Conservation (phyloP, 2,888 invertebrate species). For the Aricia artaxerxes region DNA sequence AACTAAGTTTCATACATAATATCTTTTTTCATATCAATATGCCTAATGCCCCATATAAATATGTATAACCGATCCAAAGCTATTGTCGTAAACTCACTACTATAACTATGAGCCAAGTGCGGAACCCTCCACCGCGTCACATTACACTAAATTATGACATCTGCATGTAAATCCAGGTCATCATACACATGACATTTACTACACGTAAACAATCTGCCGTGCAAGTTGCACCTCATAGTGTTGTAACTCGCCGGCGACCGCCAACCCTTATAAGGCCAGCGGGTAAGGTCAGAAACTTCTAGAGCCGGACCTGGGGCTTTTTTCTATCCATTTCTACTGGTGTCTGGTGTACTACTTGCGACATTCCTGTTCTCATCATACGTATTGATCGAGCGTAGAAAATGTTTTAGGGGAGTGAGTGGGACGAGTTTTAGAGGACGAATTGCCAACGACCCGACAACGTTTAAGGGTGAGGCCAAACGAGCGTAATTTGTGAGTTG, state of each 20-base stretch:
- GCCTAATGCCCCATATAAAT: too few relatives aligned
- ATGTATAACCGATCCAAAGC: background rate
- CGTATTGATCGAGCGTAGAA: background rate
- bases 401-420: background rate
- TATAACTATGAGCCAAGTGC: background rate
- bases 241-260: constrained; percentile 60
- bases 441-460: background rate
- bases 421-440: background rate
- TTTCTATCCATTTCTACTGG: constrained; percentile 20
- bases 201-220: constrained; percentile 36
- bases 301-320: constrained; percentile 30
- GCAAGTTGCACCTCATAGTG: constrained; percentile 41
- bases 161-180: constrained; percentile 28
- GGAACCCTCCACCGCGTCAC: background rate
- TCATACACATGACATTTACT: constrained; percentile 28
- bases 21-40: too few relatives aligned
- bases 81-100: background rate
- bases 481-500: too few relatives aligned
- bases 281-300: constrained; percentile 55
- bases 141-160: constrained; percentile 28
- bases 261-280: constrained; percentile 67
- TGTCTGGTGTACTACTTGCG: background rate
- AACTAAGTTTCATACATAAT: too few relatives aligned
- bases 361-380: background rate
- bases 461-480: too few relatives aligned